A percentile compares a stretch with the other conserved stretches of the same genome.
Evolutionary conservation across 2,113 vertebrate species (phyloP).

Genomic region (Mobula hypostoma): DNA sequence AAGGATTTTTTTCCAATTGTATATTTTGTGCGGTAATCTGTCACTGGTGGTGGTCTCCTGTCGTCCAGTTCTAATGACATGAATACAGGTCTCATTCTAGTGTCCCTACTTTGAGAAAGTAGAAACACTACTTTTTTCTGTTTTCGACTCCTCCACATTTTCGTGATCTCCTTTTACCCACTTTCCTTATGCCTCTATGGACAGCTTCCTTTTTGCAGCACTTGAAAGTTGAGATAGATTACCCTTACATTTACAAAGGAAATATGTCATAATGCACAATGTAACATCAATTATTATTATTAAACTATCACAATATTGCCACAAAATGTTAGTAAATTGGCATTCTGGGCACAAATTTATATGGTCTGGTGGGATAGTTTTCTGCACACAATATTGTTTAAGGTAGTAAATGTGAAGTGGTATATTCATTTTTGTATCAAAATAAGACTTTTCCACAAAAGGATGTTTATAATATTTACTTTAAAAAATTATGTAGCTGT

Average conservation of each 20-base stretch:
- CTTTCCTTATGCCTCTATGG: not conserved
- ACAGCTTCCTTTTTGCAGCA: not conserved
- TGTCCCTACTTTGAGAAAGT: not conserved
- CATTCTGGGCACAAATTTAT: not conserved
- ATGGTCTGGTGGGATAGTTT: not conserved
- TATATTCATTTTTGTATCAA: not conserved
- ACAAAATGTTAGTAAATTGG: not conserved
- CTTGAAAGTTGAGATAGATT: not conserved
- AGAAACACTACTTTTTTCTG: not conserved
- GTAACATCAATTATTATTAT: not conserved
- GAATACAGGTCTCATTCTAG: not conserved
- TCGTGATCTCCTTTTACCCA: not conserved
- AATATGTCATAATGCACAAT: not conserved
- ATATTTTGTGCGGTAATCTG: not conserved
- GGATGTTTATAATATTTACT: conserved; percentile 6
- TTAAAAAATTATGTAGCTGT: not conserved
- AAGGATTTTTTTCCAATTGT: not conserved
- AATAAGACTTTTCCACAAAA: not conserved
- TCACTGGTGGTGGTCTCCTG: not conserved
- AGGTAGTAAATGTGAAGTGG: not conserved
- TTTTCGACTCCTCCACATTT: too few relatives aligned
- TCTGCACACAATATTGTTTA: not conserved
- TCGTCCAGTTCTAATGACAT: not conserved
- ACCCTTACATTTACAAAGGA: not conserved
- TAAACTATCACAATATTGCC: not conserved